Evolutionary conservation across 1,140 invertebrate genomes (phyloP), one percentile per base, ranked within the genome.

Genomic region (Neodiprion lecontei): DNA sequence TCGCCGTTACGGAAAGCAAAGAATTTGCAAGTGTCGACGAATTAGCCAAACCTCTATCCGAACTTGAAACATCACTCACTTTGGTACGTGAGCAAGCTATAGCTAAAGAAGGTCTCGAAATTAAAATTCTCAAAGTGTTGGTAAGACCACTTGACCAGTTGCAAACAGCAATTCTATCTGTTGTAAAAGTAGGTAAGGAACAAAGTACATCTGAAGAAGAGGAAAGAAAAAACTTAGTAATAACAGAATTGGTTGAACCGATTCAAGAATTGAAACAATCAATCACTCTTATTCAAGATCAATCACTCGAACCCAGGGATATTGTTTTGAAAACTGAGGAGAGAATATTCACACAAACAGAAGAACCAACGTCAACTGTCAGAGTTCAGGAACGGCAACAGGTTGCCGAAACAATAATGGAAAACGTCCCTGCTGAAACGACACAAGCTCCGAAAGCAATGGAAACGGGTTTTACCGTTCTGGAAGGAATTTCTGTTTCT

Each of bases 401-500:
- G 67, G 85, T 86, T 7, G 72, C 89, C 1, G 87, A 89, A 69
- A 80, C 83, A 7, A 82, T 90, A 2, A 87, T 89, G 75, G 79
- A 86, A 79, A 87, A 86, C 48, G 78, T 89, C 0, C 85, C 84
- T 8, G 75, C 84, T 48, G 86, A 87, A 74, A 85, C 88, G 50
- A 83, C 78, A 17, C 84, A 86, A 68, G 78, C 86, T 73, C 67
- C 83, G 78, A 79, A 84, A 74, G 80, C 84, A 72, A 79, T 78
- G 49, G 86, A 87, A 70, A 81, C 86, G 14, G 84, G 89, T 72
- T 82, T 87, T 67, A 87, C 86, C 40, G 82, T 89, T n/a, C 79
- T 90, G 10, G 83, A 88, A 12, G 88, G 88, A 78, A 84, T 91
- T 67, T 81, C 86, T 14, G 85, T 88, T 76, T 88, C 88, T 8